Evolutionary conservation across 2,888 invertebrate species (phyloP).

Genomic region (Pseudococcus jackbeardsleyi): DNA sequence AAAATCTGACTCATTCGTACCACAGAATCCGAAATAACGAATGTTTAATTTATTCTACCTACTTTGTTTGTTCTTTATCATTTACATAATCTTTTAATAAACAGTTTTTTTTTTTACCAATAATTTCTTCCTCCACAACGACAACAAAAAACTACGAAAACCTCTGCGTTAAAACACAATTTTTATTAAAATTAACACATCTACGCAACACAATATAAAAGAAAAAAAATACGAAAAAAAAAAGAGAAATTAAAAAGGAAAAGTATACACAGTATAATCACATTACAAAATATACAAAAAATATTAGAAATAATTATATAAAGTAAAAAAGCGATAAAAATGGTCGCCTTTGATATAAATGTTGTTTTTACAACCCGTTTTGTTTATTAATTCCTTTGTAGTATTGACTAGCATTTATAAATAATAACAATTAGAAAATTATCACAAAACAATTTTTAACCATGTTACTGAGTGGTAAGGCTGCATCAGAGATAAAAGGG

Average conservation of each 20-base stretch:
- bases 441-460: slow-evolving; percentile 56
- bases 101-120: not conserved
- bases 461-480: slow-evolving; percentile 49
- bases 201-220: slow-evolving; percentile 63
- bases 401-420: slow-evolving; percentile 62
- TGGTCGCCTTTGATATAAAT: slow-evolving; percentile 50
- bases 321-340: slow-evolving; percentile 50
- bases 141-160: not conserved
- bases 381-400: slow-evolving; percentile 54
- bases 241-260: slow-evolving; percentile 46
- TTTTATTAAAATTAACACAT: slow-evolving; percentile 61
- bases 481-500: not conserved
- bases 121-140: not conserved
- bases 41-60: slow-evolving; percentile 35
- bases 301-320: slow-evolving; percentile 48
- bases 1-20: not conserved
- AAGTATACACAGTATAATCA: slow-evolving; percentile 61
- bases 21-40: not conserved
- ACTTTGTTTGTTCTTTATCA: slow-evolving; percentile 8
- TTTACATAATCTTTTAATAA: slow-evolving; percentile 20
- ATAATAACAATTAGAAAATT: slow-evolving; percentile 61
- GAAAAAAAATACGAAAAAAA: slow-evolving; percentile 4
- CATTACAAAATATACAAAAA: slow-evolving; percentile 62
- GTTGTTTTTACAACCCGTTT: slow-evolving; percentile 42
- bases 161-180: slow-evolving; percentile 25